Conservation (phyloP, 2,888 invertebrate species). For the Thera obeliscata region DNA sequence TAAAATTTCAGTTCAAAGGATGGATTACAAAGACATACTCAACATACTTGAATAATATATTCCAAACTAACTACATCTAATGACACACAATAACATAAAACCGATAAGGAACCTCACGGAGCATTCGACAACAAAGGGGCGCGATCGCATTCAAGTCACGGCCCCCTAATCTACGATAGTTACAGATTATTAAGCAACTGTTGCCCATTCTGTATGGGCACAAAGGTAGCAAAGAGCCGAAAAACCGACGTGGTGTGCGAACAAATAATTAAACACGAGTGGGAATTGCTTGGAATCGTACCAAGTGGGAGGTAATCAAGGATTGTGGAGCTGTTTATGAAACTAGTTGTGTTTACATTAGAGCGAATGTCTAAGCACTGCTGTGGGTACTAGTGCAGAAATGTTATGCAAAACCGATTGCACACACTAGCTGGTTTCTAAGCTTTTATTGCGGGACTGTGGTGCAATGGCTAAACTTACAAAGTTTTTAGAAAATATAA, state of each 20-base stretch:
- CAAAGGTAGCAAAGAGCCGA: slow-evolving; percentile 52
- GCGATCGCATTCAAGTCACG: slow-evolving; percentile 56
- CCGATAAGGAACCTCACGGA: slow-evolving; percentile 23
- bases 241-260: slow-evolving; percentile 50
- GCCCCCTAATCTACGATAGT: slow-evolving; percentile 60
- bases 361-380: slow-evolving; percentile 9
- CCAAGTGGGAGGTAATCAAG: slow-evolving; percentile 35
- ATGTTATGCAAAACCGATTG: slow-evolving; percentile 13
- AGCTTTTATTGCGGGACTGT: background rate
- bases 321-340: slow-evolving; percentile 27
- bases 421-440: slow-evolving; percentile 1
- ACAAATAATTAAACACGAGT: slow-evolving; percentile 49
- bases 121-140: slow-evolving; percentile 34
- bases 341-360: slow-evolving; percentile 29
- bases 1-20: background rate
- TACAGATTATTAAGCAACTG: slow-evolving; percentile 62
- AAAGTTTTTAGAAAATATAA: background rate
- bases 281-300: slow-evolving; percentile 36
- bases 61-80: slow-evolving; percentile 23
- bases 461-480: background rate
- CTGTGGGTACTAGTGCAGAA: slow-evolving; percentile 5
- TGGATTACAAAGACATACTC: slow-evolving; percentile 8
- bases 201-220: slow-evolving; percentile 52
- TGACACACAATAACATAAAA: slow-evolving; percentile 31
- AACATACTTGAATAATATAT: slow-evolving; percentile 20